Evolutionary conservation across 2,797 vertebrate genomes (phyloP).

Genomic region (Semotilus atromaculatus): DNA sequence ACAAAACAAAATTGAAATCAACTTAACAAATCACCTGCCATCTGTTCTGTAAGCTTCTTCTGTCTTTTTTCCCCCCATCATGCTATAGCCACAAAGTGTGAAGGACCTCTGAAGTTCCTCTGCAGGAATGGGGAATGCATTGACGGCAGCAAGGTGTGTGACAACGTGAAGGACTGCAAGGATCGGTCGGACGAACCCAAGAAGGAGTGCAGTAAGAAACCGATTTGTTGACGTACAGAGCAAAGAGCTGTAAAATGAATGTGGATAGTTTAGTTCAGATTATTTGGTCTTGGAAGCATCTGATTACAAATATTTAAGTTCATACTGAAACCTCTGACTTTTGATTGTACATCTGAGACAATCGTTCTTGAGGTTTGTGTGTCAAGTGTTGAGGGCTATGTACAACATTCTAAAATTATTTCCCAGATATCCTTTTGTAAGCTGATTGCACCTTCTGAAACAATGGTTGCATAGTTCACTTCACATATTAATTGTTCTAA

Average conservation of each 20-base stretch:
- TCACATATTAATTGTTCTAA: background rate
- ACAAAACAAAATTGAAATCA: constrained; percentile 1
- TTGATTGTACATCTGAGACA: background rate
- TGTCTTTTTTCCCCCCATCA: background rate
- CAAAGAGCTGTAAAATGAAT: background rate
- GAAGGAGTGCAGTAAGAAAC: constrained; percentile 92
- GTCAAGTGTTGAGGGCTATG: background rate
- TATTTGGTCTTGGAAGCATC: background rate
- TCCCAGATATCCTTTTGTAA: background rate
- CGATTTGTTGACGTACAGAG: background rate
- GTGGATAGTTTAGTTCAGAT: background rate
- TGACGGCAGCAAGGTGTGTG: constrained; percentile 92
- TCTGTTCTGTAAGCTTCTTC: constrained; percentile 16
- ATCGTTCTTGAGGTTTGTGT: background rate
- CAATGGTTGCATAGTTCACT: background rate
- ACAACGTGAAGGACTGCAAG: constrained; percentile 92
- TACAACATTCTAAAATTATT: background rate
- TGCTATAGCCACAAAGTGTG: constrained; percentile 86
- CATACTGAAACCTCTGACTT: background rate
- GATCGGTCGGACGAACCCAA: constrained; percentile 96
- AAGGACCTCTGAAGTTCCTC: constrained; percentile 91
- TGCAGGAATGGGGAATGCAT: constrained; percentile 97
- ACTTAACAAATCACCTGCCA: background rate
- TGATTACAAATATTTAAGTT: background rate
- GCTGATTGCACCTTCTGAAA: background rate